Base-by-base conservation (phyloP, 2,888 invertebrate genomes). In the Trichopoda pennipes region DNA sequence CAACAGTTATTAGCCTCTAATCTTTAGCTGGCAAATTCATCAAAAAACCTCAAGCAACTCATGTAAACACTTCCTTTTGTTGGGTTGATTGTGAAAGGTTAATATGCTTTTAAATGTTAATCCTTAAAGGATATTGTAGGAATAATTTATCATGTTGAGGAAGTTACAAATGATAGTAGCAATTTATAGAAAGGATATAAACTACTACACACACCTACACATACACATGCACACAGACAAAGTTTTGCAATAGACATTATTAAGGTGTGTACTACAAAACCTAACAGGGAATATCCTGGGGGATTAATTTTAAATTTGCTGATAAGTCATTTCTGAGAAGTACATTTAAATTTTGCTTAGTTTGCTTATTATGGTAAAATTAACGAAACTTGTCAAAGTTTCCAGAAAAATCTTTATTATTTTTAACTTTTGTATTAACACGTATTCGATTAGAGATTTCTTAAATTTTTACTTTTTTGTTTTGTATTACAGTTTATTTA, bases 91-190 rank as follows among this genome's bases (percentile, higher is more conserved):
- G 77, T 58, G 63, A 81, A 81, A 78, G 78, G 81, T 81, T 81
- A 81, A 81, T 78, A 81, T 74, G 78, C 55, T 74, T 81, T 78
- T 74, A 78, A 78, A 78, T 81, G 81, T 81, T 81, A 81, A 81
- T 81, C 78, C 78, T 81, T 69, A 77, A 69, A 74, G 77, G 69
- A 81, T 78, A 81, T 68, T 64, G 77, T 74, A 78, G 61, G 74
- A 64, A 81, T 81, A 81, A 75, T 81, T 74, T 81, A 81, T 81
- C 74, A 81, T 70, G 81, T 78, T 74, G 47, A 64, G 78, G 81
- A 81, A 74, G 78, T 75, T 64, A 70, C 70, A 81, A 81, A 81
- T 78, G 70, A 78, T 77, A 68, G 60, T 23, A 58, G 64, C 75
- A 79, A 61, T 80, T 74, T 69, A 80, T 56, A 63, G 17, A 35